Evolutionary conservation across 2,797 vertebrate genomes (phyloP), one percentile per base, ranked within the genome.

Genomic region (Amphiprion clarkii): DNA sequence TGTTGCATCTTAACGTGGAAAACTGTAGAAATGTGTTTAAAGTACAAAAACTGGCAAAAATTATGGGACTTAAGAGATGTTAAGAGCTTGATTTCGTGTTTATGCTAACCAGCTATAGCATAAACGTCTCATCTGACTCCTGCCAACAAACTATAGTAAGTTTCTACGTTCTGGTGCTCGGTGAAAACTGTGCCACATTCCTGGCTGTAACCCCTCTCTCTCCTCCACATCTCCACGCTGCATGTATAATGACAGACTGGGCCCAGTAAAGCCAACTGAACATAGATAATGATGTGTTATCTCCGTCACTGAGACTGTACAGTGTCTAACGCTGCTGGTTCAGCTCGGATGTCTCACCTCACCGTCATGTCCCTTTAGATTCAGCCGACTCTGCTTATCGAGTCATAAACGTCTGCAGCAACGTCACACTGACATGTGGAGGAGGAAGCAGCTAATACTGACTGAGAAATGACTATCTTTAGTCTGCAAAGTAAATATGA

Each of bases 221-320:
- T 76, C 42, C 71, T 72, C 63, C 77, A 63, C 14, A 14, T 76
- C 61, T 75, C 62, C 33, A 62, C 48, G 13, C 74, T 82, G 55
- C 80, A 77, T 63, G 71, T 56, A 69, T 88, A 92, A 89, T 81
- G 67, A 87, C 76, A 82, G 78, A 33, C 53, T 79, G 14, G 46
- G 74, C 51, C 65, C 25, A n/a, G 57, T 55, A 57, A 81, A 83
- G 76, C 39, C 44, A 46, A 67, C 88, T 87, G 72, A 83, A 87
- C 88, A 87, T 86, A 89, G 91, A 90, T 83, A 82, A 89, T 77
- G 61, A 87, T 79, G 87, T 85, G 89, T 89, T 86, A 85, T 85
- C 77, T 71, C 71, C 49, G 71, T 75, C 73, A 69, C 74, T 19
- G 80, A 69, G 74, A 69, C 73, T 65, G 76, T 68, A 78, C 71